Evolutionary conservation across 1,140 invertebrate species (phyloP).

Genomic region (Drosophila mojavensis): DNA sequence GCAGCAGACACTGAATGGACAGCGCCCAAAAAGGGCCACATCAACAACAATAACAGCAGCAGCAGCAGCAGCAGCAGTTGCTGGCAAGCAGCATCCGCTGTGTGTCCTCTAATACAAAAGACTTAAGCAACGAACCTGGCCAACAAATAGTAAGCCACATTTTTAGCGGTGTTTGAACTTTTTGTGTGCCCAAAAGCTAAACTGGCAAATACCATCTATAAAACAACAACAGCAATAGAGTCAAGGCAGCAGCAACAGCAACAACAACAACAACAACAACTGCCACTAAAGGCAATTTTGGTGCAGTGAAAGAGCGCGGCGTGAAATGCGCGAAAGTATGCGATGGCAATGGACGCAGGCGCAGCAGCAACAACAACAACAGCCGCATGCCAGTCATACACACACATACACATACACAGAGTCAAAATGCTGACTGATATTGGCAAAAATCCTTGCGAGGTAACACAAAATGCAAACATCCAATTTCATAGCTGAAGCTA

Average conservation of each 20-base stretch:
- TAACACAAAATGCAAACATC: conserved; percentile 70
- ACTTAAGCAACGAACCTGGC: conserved; percentile 65
- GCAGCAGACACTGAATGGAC: neutral
- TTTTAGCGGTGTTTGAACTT: conserved; percentile 45
- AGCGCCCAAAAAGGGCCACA: conserved; percentile 16
- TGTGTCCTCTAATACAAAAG: conserved; percentile 51
- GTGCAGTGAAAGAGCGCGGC: conserved; percentile 50
- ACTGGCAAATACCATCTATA: conserved; percentile 46
- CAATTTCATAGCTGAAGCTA: conserved; percentile 69
- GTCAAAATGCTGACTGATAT: conserved; percentile 49
- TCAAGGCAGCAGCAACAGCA: conserved; percentile 1
- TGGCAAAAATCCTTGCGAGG: conserved; percentile 64
- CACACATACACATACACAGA: conserved; percentile 42
- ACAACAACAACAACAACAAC: conserved; percentile 27
- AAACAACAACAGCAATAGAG: conserved; percentile 13
- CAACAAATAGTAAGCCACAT: neutral
- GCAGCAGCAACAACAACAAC: conserved; percentile 5
- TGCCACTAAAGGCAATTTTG: conserved; percentile 47
- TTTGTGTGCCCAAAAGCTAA: conserved; percentile 33
- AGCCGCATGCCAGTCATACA: conserved; percentile 65
- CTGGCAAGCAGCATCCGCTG: conserved; percentile 25
- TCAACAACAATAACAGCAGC: neutral
- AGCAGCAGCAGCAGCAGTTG: neutral
- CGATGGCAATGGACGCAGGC: conserved; percentile 13
- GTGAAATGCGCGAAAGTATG: conserved; percentile 60